Conservation (phyloP, 1,140 invertebrate genomes). For the Sycobia sp. region DNA sequence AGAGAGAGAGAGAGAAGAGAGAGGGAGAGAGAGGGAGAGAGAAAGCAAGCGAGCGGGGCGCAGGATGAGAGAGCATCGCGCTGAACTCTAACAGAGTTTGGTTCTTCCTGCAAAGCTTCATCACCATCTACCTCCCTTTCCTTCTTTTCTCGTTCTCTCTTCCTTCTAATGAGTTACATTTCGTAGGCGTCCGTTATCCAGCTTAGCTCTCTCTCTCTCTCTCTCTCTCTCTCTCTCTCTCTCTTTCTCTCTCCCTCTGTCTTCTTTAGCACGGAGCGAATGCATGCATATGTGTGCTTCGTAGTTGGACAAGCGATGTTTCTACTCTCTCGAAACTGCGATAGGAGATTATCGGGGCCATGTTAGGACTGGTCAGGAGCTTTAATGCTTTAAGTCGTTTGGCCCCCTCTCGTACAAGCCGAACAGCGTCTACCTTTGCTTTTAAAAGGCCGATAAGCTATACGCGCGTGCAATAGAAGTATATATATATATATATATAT, state of each 20-base stretch:
- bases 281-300: neutral
- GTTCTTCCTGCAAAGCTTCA: neutral
- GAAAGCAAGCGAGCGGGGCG: neutral
- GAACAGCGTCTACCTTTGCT: neutral
- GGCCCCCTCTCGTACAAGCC: neutral
- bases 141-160: slow-evolving; percentile 19
- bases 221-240: neutral
- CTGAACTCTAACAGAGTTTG: slow-evolving; percentile 7
- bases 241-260: neutral
- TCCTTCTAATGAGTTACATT: slow-evolving; percentile 43
- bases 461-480: no score
- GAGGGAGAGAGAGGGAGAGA: neutral
- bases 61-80: no score
- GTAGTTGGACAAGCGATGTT: neutral
- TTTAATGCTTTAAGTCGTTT: slow-evolving; percentile 3
- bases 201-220: no score
- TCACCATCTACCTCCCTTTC: neutral
- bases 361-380: no score
- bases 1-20: no score
- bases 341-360: slow-evolving; percentile 16
- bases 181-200: slow-evolving; percentile 36
- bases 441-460: slow-evolving; percentile 4
- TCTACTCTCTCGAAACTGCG: neutral
- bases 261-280: no score
- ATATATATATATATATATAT: no score